Evolutionary conservation across 2,888 invertebrate genomes (phyloP).

Genomic region (Platerodrilus igneus): DNA sequence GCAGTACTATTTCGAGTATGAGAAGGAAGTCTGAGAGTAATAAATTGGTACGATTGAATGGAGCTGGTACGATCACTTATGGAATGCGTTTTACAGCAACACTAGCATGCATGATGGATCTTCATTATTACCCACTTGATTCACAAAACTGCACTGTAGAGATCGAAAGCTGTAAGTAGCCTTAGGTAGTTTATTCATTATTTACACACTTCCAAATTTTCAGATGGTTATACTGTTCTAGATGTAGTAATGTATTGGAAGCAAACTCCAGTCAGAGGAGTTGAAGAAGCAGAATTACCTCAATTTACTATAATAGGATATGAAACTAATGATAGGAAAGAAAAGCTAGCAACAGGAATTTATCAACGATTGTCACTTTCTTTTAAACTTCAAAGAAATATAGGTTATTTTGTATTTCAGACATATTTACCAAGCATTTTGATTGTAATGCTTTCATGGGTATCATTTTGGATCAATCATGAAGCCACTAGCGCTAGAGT

Average conservation of each 20-base stretch:
- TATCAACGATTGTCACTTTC: constrained; percentile 84
- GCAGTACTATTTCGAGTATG: too few relatives aligned
- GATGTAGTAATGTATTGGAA: constrained; percentile 99
- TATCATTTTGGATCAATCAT: constrained; percentile 98
- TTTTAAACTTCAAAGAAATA: constrained; percentile 90
- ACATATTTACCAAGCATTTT: constrained; percentile 95
- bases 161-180: constrained; percentile 94
- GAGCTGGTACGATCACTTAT: constrained; percentile 93
- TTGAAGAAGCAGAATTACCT: constrained; percentile 90
- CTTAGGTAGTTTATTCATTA: too few relatives aligned
- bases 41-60: constrained; percentile 89
- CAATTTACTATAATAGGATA: constrained; percentile 95
- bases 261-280: constrained; percentile 87
- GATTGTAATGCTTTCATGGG: constrained; percentile 98
- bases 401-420: constrained; percentile 97
- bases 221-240: constrained; percentile 94
- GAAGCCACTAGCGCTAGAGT: constrained; percentile 97
- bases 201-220: too few relatives aligned
- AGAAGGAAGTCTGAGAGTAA: constrained; percentile 98
- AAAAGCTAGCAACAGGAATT: constrained; percentile 87
- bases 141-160: constrained; percentile 99
- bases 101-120: constrained; percentile 98
- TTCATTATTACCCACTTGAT: constrained; percentile 97
- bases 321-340: constrained; percentile 90
- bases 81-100: constrained; percentile 99